Base-by-base conservation (phyloP, 2,797 vertebrate species). In the Adelosebastes latens region DNA sequence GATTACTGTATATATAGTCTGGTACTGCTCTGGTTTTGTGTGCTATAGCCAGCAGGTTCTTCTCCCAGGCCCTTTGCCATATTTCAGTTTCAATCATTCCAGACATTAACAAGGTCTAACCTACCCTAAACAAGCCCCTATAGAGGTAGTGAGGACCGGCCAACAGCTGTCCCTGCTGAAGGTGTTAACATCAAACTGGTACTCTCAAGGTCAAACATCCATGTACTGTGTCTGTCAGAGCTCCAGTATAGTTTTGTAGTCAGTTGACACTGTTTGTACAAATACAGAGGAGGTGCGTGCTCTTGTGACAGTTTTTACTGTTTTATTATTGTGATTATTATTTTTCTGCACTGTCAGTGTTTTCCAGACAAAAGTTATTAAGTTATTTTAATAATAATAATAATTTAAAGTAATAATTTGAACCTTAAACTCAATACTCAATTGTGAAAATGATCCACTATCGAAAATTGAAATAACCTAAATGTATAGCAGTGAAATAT, bases 151-250 rank as follows among this genome's bases (percentile, higher is more conserved):
- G 16, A 72, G 53, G 13, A 77, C 13, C 16, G 66, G 62, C 27
- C 32, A 39, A 74, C 42, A 46, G 64, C 63, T 80, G 52, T 62
- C 75, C 65, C 56, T 46, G 64, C 68, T 29, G 13, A 66, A 81
- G 73, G 65, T 72, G 24, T 49, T 75, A 77, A 65, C 49, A 31
- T 66, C 9, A 63, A 58, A 78, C 58, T 42, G 24, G 62, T 65
- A 72, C 81, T 72, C 70, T 34, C 73, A 61, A 55, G 66, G 66
- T 67, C 59, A 49, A 65, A 74, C 24, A 42, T 61, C 24, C 42
- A 27, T 67, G 65, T 22, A 14, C 16, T 42, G 62, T 27, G 32
- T 65, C 56, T 72, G 60, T 49, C n/a, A 22, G 65, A 58, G 63
- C 24, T 56, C 12, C 16, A n/a, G 18, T 16, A 42, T 34, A 60